Evolutionary conservation across 2,888 invertebrate genomes (phyloP).

Genomic region (Chamaedrilus cognettii): DNA sequence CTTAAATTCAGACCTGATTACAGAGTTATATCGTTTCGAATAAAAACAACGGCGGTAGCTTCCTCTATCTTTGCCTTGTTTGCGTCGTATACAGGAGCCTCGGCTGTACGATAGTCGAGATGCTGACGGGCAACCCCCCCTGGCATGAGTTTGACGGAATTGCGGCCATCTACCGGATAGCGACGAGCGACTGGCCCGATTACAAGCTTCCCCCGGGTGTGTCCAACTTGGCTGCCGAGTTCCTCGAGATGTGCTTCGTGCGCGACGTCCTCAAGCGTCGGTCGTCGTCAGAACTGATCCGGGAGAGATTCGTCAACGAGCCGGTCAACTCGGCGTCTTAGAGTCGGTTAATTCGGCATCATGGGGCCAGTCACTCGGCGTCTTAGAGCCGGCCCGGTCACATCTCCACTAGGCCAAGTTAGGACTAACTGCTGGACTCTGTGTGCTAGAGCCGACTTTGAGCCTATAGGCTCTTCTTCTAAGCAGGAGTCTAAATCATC

Average conservation of each 20-base stretch:
- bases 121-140: constrained; percentile 58
- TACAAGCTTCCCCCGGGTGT: constrained; percentile 49
- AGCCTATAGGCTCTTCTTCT: too few relatives aligned
- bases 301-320: constrained; percentile 26
- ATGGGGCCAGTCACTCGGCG: too few relatives aligned
- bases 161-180: constrained; percentile 60
- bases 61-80: too few relatives aligned
- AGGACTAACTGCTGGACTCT: too few relatives aligned
- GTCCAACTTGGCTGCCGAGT: constrained; percentile 45
- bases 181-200: constrained; percentile 50
- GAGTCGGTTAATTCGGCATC: too few relatives aligned
- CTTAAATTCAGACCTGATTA: too few relatives aligned
- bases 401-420: too few relatives aligned
- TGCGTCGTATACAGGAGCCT: constrained; percentile 60
- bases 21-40: too few relatives aligned
- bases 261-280: constrained; percentile 46
- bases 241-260: constrained; percentile 50
- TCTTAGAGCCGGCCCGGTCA: too few relatives aligned
- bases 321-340: background rate
- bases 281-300: constrained; percentile 44
- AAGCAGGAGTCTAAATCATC: too few relatives aligned
- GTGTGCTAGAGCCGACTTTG: too few relatives aligned
- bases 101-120: constrained; percentile 60
- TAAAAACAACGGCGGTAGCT: too few relatives aligned
- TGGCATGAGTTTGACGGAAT: constrained; percentile 58